Evolutionary conservation across 2,797 vertebrate species (phyloP).

Genomic region (Smutsia gigantea): DNA sequence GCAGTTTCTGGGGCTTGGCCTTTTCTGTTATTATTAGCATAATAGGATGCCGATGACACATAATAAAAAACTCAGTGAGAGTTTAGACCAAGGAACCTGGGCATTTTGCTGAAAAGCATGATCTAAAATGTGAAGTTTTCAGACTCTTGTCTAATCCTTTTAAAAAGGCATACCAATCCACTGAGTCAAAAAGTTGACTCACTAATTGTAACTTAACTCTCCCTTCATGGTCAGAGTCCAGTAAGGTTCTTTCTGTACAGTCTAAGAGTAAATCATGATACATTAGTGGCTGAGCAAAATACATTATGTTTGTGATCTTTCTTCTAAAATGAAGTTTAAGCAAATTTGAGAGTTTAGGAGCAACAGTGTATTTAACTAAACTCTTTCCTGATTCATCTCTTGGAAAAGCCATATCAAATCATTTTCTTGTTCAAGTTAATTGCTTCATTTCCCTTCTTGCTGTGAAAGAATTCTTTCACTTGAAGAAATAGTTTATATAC

Average conservation of each 20-base stretch:
- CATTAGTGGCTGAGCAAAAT: not conserved
- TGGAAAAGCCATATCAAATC: not conserved
- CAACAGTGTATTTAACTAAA: not conserved
- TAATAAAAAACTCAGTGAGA: not conserved
- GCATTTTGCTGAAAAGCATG: constrained; percentile 7
- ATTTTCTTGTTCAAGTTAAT: not conserved
- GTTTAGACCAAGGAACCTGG: not conserved
- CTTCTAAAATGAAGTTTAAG: not conserved
- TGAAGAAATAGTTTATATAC: not conserved
- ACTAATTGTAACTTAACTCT: constrained; percentile 38
- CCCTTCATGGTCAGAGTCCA: not conserved
- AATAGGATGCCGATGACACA: not conserved
- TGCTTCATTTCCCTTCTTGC: constrained; percentile 6
- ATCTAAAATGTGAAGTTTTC: constrained; percentile 17
- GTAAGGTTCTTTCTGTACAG: not conserved
- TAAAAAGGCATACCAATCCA: not conserved
- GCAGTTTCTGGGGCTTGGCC: constrained; percentile 36
- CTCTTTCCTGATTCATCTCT: not conserved
- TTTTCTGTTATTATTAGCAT: not conserved
- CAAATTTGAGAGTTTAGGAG: not conserved
- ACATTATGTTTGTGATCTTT: not conserved
- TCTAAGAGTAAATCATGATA: not conserved
- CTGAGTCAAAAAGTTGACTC: constrained; percentile 33
- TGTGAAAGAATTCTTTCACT: not conserved
- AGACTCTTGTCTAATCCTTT: constrained; percentile 22